Evolutionary conservation across 2,888 invertebrate genomes (phyloP), one percentile per base, ranked within the genome.

Genomic region (Sipha maydis): DNA sequence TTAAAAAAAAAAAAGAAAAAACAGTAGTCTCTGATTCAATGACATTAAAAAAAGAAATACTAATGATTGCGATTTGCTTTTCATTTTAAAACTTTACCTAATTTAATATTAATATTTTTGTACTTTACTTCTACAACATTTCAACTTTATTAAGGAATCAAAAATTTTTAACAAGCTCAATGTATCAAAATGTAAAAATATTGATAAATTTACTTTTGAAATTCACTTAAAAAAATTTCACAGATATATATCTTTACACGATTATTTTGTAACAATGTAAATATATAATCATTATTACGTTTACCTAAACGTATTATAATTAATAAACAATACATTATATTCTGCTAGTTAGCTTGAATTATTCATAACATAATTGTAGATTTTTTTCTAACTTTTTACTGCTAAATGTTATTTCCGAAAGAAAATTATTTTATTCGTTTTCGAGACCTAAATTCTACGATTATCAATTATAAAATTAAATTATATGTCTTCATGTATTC

Each of bases 391-490:
- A 3, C 7, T 1, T 41, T 31, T 31, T 17, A 11, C n/a, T n/a
- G 3, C 17, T 76, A 19, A 41, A 0, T 38, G 61, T 25, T 61
- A 3, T 82, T 41, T 9, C 21, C 67, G 14, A 34, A 28, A 31
- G 28, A 79, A 82, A 9, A 48, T 17, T 5, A 2, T 8, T 41
- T 8, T n/a, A 4, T 7, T 61, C 21, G 7, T 25, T 21, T 61
- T 14, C 31, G 17, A 48, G 17, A 31, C 31, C 31, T 83, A 34
- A 7, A 71, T 48, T 71, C 31, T 28, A 83, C 48, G 25, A 17
- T 71, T 69, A 80, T 41, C 14, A n/a, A 17, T 80, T 38, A 34
- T 54, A 38, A 38, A 69, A 83, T 48, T n/a, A 28, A 28, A 80
- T 80, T 19, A 0, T 19, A 48, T 31, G 48, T 34, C 19, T 38